Base-by-base conservation (phyloP, 2,797 vertebrate genomes). In the Loriculus beryllinus region DNA sequence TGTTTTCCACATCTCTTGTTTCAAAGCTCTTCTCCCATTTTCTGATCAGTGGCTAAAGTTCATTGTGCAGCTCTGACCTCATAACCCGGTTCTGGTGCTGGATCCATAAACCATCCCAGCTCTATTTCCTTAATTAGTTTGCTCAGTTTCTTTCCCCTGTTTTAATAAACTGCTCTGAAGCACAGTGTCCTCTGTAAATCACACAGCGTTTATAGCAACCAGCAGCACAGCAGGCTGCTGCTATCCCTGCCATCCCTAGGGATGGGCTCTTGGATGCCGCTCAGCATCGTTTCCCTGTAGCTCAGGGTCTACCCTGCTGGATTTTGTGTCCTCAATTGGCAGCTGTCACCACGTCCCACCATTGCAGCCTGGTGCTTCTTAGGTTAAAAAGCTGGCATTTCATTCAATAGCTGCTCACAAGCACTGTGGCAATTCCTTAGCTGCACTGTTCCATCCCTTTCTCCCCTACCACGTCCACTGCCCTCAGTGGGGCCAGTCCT, bases 61-160 rank as follows among this genome's bases (percentile, higher is more conserved):
- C 43, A 39, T 69, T 35, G 43, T 18, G 60, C 8, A 4, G 77
- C 47, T 83, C 54, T 84, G 94, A 88, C 88, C 92, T 88, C 48
- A 31, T 51, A 79, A 82, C 81, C 80, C 4, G n/a, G 12, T 74
- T 77, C 25, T 20, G 63, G 65, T 40, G 62, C 90, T 56, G 88
- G 64, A 84, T 59, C 59, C 45, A 67, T 70, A 72, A 88, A 86
- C 76, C 59, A 5, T 25, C 31, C 56, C 81, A 67, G 72, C 90
- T 96, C 92, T 83, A 60, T 93, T 80, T 76, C 90, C 88, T 94
- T 90, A 92, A 95, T 93, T 88, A 91, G 83, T 79, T 92, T 82
- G 52, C 10, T 63, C 57, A 56, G 29, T 72, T 51, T n/a, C 45
- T 28, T 39, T 59, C 7, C 26, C 8, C 2, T 19, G 28, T 52